Base-by-base conservation (phyloP, 2,888 invertebrate species). In the Lithosia quadra region DNA sequence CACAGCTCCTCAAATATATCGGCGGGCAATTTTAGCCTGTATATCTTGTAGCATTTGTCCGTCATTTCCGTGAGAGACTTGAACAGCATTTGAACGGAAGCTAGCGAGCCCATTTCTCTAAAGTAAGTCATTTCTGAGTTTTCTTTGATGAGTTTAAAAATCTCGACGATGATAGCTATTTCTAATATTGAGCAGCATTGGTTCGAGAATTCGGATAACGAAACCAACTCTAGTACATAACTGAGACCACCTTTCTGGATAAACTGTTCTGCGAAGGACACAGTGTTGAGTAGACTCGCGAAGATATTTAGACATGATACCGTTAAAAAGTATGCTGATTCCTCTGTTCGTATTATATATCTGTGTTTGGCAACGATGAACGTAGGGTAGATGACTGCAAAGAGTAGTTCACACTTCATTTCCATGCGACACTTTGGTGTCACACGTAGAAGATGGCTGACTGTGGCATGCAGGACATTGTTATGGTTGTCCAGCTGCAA, bases 101-200 rank as follows among this genome's bases (percentile, higher is more conserved):
- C 85, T 18, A 95, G 78, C 0, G 93, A 89, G 66, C 87, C 86
- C 79, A 92, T 90, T 60, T 94, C 94, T 65, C 91, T 84, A 53
- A 82, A 89, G 74, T 90, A 89, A 1, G 89, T 80, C 70, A 87
- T 71, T 15, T 89, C 91, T 0, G 88, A 86, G 70, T 91, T 85
- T 64, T 92, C 86, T 68, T 91, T 92, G 69, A 88, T 89, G 5
- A 93, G 83, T 70, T 94, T 95, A 82, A 95, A 95, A 61, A 96
- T 95, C 78, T 96, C 96, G 65, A 96, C 95, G 5, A 95, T 92
- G 2, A 96, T 95, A 0, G 95, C 93, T 67, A 96, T 95, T 84
- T 96, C 96, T 22, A 96, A 87, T 57, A 96, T 94, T 2, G 95
- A 91, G 78, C 96, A 96, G 79, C 96, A 96, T 69, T 95, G 95